Conservation (phyloP, 2,797 vertebrate genomes). For the Argya squamiceps region DNA sequence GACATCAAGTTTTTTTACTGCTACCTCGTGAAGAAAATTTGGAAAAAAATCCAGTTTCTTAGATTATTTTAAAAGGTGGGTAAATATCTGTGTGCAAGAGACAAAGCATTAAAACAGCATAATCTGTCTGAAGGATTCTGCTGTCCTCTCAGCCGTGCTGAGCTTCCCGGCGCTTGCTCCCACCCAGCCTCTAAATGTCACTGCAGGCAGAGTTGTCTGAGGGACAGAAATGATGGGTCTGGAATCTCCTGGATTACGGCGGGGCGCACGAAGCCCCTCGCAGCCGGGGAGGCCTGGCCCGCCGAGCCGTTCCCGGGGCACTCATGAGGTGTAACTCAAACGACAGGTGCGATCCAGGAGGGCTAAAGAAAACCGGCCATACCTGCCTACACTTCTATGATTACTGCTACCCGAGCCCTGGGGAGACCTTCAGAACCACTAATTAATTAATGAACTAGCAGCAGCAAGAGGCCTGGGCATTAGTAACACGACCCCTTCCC, state of each 20-base stretch:
- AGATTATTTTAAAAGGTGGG: no score
- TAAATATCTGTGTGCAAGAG: background rate
- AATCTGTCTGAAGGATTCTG: background rate
- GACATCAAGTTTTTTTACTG: background rate
- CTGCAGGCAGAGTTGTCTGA: background rate
- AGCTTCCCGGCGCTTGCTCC: background rate
- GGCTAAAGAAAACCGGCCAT: rapidly evolving
- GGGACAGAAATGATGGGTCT: background rate
- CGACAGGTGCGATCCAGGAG: background rate
- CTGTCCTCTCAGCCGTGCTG: background rate
- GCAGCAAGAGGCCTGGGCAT: no score
- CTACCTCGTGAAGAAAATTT: background rate
- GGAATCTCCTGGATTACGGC: background rate
- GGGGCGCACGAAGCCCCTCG: background rate
- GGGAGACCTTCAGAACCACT: background rate
- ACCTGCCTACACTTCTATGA: background rate
- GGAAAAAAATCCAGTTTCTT: background rate
- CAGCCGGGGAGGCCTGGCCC: background rate
- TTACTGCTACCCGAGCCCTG: background rate
- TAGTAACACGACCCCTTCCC: rapidly evolving
- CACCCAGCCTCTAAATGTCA: slow-evolving; percentile 37
- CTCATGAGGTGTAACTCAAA: background rate
- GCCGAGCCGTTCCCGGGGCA: rapidly evolving
- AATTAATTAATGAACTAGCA: background rate
- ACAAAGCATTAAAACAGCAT: background rate